Evolutionary conservation across 1,140 invertebrate species (phyloP), one percentile per base, ranked within the genome.

Genomic region (Zaprionus tsacasi): DNA sequence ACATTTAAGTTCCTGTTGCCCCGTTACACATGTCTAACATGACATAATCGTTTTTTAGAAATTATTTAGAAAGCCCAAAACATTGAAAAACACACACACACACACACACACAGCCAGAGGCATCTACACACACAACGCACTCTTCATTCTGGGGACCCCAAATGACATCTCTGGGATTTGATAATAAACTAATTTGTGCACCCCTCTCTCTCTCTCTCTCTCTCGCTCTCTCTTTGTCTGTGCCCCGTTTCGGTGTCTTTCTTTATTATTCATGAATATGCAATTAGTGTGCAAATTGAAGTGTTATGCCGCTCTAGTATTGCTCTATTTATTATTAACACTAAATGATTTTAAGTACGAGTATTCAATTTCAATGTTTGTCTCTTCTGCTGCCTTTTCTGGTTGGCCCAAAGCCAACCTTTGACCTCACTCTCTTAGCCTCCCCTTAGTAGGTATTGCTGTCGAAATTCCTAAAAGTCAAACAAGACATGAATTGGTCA

Each of bases 271-370:
- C 86, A 89, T 86, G 82, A 87, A 87, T 87, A 82, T 75, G 79
- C 79, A 86, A 87, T 86, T 86, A 86, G 78, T 87, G 76, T 89
- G 83, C 78, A 87, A 85, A 89, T 89, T 79, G 52, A 77, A 89
- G 78, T 85, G 76, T 80, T 82, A 33, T 21, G 40, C 40, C 15
- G 25, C 52, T 87, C 54, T 67, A 57, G 52, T 83, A 77, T 45
- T 36, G 45, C 69, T 76, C 71, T 75, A 85, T 75, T 71, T 78
- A 85, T 88, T 87, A 86, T 86, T 86, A 78, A 86, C 69, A 86
- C 82, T 81, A 82, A 86, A 86, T 76, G 69, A 77, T 76, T 76
- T 79, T 78, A 43, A 61, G 61, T 55, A 59, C 76, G 48, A 88
- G 69, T 83, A 87, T 89, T 89, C 81, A 88, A 76, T 89, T 88